Evolutionary conservation across 2,888 invertebrate genomes (phyloP).

Genomic region (Apomyelois bistriatella): DNA sequence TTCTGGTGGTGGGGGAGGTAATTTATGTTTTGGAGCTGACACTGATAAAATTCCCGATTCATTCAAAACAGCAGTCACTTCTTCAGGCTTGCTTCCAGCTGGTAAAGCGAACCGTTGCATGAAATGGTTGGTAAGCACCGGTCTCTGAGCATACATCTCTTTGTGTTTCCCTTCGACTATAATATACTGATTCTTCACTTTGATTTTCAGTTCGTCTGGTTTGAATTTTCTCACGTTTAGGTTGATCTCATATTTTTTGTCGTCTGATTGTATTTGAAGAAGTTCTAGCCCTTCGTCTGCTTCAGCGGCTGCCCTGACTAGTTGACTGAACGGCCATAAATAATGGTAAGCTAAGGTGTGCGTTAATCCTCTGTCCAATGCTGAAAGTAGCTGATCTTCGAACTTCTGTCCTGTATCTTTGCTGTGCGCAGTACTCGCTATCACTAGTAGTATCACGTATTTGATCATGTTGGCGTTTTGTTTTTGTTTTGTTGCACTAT

Average conservation of each 20-base stretch:
- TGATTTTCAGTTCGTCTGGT: conserved; percentile 62
- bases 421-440: conserved; percentile 39
- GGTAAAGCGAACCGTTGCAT: conserved; percentile 65
- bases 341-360: conserved; percentile 61
- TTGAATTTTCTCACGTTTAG: conserved; percentile 59
- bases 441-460: conserved; percentile 43
- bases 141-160: conserved; percentile 41
- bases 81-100: conserved; percentile 58
- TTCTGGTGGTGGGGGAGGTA: conserved; percentile 65
- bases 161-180: conserved; percentile 63
- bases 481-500: not conserved
- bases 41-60: conserved; percentile 57
- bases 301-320: conserved; percentile 57
- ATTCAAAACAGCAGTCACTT: conserved; percentile 58
- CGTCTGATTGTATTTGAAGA: conserved; percentile 58
- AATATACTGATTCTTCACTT: conserved; percentile 64
- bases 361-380: conserved; percentile 57
- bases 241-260: conserved; percentile 53
- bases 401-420: conserved; percentile 41
- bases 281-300: conserved; percentile 54
- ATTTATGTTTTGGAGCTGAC: conserved; percentile 60
- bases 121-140: conserved; percentile 63
- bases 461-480: conserved; percentile 42
- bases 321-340: conserved; percentile 69
- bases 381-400: conserved; percentile 55